These are phyloP conservation scores for Eupithecia vulgata DNA, from an alignment of 2,888 invertebrate species.

Conservation along the genomic window DNA sequence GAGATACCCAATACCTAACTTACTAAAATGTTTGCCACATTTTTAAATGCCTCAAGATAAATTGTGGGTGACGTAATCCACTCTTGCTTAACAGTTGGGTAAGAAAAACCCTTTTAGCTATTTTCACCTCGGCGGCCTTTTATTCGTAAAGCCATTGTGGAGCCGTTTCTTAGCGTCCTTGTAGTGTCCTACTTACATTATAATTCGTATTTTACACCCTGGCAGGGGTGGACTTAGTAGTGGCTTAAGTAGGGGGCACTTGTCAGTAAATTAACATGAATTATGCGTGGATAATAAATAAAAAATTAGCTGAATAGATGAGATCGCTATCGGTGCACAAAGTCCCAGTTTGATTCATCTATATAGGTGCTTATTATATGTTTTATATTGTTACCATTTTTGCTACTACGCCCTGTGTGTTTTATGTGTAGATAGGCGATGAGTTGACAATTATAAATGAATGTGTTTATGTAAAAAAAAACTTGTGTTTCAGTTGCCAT, in stretches of 20 bases:
- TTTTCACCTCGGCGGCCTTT: constrained; percentile 6
- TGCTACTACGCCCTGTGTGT: neutral
- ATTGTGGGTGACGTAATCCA: constrained; percentile 1
- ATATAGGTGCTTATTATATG: no score
- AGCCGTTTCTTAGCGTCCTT: constrained; percentile 18
- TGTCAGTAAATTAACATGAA: neutral
- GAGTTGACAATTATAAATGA: neutral
- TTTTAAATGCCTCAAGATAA: constrained; percentile 1
- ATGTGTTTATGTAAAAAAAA: neutral
- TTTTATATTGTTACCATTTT: no score
- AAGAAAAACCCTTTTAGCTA: constrained; percentile 5
- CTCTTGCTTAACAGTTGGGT: neutral
- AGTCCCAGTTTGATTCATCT: no score
- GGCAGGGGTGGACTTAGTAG: constrained; percentile 15
- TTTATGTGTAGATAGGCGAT: neutral
- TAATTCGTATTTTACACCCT: constrained; percentile 33
- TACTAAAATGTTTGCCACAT: neutral
- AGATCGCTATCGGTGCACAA: neutral
- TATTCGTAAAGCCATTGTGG: constrained; percentile 15
- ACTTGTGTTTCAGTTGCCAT: neutral
- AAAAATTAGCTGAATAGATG: neutral
- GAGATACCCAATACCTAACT: neutral
- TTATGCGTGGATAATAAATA: neutral
- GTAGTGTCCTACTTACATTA: constrained; percentile 33
- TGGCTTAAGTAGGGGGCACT: neutral